Evolutionary conservation across 1,140 invertebrate species (phyloP), one percentile per base, ranked within the genome.

Genomic region (Phenacoccus solenopsis): DNA sequence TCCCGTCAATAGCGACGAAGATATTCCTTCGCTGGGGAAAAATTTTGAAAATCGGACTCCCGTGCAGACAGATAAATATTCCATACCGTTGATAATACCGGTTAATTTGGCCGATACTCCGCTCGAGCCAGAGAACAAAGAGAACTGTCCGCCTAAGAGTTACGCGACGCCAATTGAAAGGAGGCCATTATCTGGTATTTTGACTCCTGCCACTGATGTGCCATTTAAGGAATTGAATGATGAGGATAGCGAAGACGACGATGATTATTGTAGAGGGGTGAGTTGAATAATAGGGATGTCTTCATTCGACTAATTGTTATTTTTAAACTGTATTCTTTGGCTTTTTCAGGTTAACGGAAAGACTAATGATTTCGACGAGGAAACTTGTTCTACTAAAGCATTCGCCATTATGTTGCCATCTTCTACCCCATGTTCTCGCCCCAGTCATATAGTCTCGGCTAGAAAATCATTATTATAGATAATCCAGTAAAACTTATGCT

Each of bases 331-430:
- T 9, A 38, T 38, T 38, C n/a, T 38, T 38, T 38, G 32, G n/a
- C n/a, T 38, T 64, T 64, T 64, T 64, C 22, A 64, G 59, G 25
- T 64, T 25, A 9, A 38, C 59, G 10, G 2, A 24, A 64, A 27
- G 56, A n/a, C 9, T 59, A 64, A 64, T 64, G 59, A 25, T 24
- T 64, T 64, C 21, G 59, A 71, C 20, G 67, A 68, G 22, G n/a
- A 69, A 21, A 69, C 70, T 13, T 69, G 70, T 22, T 69, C 67
- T 21, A 71, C 70, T 20, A 64, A 71, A 67, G 70, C 70, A 16
- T 71, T 71, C 59, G 64, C 56, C 5, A 61, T 64, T 27, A 3
- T 30, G 25, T 69, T 71, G 20, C 21, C 70, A n/a, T 69, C 67
- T 20, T 71, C 70, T 9, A 71, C 70, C 2, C 70, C 70, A n/a